phyloP scores from a whole-genome alignment of 1,140 invertebrate genomes.

The Diabrotica undecimpunctata region DNA sequence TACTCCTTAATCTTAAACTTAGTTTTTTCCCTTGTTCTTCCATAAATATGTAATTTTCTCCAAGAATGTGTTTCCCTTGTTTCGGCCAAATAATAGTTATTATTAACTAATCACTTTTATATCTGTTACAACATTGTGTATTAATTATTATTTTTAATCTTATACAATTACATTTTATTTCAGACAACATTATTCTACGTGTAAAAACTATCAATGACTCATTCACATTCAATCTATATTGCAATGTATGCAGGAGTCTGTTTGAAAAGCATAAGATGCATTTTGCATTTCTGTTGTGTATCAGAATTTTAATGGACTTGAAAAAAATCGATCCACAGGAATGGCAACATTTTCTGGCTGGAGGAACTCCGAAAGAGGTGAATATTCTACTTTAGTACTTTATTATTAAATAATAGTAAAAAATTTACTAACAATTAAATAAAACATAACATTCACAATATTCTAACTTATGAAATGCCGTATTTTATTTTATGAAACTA shows the following conservation, averaged over 20 bases:
- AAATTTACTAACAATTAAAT: no score
- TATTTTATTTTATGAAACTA: no score
- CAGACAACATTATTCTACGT: slow-evolving; percentile 60
- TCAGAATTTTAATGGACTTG: slow-evolving; percentile 50
- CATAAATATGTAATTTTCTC: no score
- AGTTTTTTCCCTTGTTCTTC: no score
- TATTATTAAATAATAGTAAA: slow-evolving; percentile 11
- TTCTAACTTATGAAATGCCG: no score
- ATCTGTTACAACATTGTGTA: no score
- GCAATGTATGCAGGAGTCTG: slow-evolving; percentile 67
- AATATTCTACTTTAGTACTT: neutral
- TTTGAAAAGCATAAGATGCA: slow-evolving; percentile 73
- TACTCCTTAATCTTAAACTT: no score
- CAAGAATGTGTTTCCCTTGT: no score
- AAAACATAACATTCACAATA: no score
- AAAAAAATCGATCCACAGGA: slow-evolving; percentile 54
- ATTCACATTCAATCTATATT: slow-evolving; percentile 66
- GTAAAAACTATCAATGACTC: slow-evolving; percentile 62
- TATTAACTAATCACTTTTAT: no score
- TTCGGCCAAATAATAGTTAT: no score
- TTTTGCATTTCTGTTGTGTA: slow-evolving; percentile 61
- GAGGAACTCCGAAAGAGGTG: slow-evolving; percentile 40
- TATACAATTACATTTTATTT: slow-evolving; percentile 27
- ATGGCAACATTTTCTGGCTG: slow-evolving; percentile 61
- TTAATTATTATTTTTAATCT: no score